Conservation (phyloP, 1,140 invertebrate genomes). For the Drosophila willistoni region DNA sequence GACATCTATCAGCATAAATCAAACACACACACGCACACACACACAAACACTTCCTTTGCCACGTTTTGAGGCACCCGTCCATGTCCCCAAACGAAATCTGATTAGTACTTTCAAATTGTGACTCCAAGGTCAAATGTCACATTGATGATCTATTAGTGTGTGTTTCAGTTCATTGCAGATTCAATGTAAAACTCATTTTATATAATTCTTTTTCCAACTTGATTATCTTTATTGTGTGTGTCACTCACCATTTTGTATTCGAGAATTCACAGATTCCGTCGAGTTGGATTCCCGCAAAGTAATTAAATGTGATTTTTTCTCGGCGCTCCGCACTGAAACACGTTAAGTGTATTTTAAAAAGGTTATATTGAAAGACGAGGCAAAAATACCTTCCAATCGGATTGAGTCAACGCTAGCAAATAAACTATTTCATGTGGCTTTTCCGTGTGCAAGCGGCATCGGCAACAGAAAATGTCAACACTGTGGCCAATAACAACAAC, state of each 20-base stretch:
- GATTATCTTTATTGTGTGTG: too few species aligned
- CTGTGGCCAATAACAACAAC: conserved; percentile 16
- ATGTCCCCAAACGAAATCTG: conserved; percentile 3
- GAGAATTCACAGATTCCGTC: not conserved
- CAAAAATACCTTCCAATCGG: conserved; percentile 24
- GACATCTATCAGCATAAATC: conserved; percentile 10
- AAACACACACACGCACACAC: too few species aligned
- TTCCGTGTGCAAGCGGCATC: conserved; percentile 13
- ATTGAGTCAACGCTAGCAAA: conserved; percentile 15
- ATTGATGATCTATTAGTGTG: not conserved
- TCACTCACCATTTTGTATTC: conserved; percentile 15
- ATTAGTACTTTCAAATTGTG: conserved; percentile 3
- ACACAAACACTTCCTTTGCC: not conserved
- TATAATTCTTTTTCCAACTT: not conserved
- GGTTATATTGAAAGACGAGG: not conserved
- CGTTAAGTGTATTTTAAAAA: not conserved
- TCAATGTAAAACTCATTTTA: conserved; percentile 1
- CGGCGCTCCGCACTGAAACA: not conserved
- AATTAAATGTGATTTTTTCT: not conserved
- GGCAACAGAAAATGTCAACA: conserved; percentile 19
- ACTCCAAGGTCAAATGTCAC: conserved; percentile 16
- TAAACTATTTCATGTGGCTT: conserved; percentile 15
- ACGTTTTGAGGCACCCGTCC: not conserved
- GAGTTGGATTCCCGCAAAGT: not conserved
- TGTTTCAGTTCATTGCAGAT: conserved; percentile 2